Evolutionary conservation across 2,113 vertebrate genomes (phyloP), one percentile per base, ranked within the genome.

Genomic region (Vicugna pacos): DNA sequence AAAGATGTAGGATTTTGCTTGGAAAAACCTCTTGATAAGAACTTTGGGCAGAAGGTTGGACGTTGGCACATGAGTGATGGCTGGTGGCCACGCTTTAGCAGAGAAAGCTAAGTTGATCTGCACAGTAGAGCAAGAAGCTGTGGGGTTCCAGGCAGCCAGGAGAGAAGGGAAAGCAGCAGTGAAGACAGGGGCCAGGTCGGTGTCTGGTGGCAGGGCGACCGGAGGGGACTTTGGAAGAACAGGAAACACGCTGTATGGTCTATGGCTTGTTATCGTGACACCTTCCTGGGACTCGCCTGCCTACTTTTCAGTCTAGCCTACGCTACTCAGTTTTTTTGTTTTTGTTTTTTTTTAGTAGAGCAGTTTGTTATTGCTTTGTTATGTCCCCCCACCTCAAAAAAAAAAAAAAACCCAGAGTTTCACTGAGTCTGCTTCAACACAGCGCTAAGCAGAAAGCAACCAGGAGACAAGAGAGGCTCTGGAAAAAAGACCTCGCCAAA

Each of bases 201-300:
- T 0, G 20, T 54, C 62, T 19, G 22, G 1, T 3, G 50, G 5
- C 50, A 52, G 13, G 24, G 24, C 6, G 50, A 20, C 20, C 14
- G 5, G 19, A 32, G 6, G 19, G 38, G 19, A 60, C n/a, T 20
- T 50, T 6, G 22, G n/a, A 77, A 58, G 70, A 28, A 58, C 24
- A 58, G 58, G 11, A 84, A 17, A 17, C 1, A 35, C 2, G 0
- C 0, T 11, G 38, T 20, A n/a, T 1, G 2, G 48, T 38, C 80
- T 22, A 1, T 2, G 20, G 17, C 64, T 14, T 6, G 32, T 52
- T 35, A 3, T 3, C 38, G 20, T 6, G 30, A 12, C 30, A 24
- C n/a, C 24, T 38, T 42, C 24, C 24, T 1, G 12, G 64, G 46
- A 35, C 38, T 8, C 20, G 38, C 5, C 38, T 3, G 1, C 4